Base-by-base conservation (phyloP, 2,113 vertebrate species). In the Herpetotheres cachinnans region DNA sequence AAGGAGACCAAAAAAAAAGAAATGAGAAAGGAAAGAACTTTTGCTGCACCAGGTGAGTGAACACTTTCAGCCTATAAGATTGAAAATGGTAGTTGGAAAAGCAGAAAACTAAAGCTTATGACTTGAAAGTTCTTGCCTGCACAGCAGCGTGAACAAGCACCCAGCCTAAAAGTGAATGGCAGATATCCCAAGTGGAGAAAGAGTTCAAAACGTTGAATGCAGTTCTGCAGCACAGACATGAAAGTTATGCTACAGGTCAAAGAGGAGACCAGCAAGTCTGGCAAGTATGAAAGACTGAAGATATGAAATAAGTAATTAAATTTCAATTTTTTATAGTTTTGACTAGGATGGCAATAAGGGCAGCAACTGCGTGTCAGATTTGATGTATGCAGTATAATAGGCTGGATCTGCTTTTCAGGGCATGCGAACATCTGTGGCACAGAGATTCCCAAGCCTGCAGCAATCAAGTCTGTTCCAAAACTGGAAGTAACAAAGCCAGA, bases 361-460 rank as follows among this genome's bases (percentile, higher is more conserved):
- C 61, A 95, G 58, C 56, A 85, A 94, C 40, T 73, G 54, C 2
- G 0, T 94, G 92, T 87, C 86, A 56, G 49, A 85, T 89, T 79
- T 86, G 40, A 92, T 94, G 69, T 52, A 65, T 74, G 77, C 61
- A 26, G 29, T 59, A 36, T 63, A 89, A 95, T 59, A 58, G 55
- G 42, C 86, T 56, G 34, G 90, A 90, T 94, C 80, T 96, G 70
- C 38, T 90, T 89, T 82, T 91, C 90, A 80, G 89, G 87, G 52
- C 25, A 72, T 54, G 78, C 8, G 5, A 94, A 96, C 95, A 97
- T 97, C 96, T 97, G 96, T 93, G 91, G 70, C 62, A 93, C 96
- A 97, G 95, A 96, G 95, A 94, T 94, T 95, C 87, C 42, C 78
- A 82, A 93, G 54, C 70, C 93, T 38, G 2, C 87, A 95, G 78